Evolutionary conservation across 2,888 invertebrate species (phyloP).

Genomic region (Calameuta idolon): DNA sequence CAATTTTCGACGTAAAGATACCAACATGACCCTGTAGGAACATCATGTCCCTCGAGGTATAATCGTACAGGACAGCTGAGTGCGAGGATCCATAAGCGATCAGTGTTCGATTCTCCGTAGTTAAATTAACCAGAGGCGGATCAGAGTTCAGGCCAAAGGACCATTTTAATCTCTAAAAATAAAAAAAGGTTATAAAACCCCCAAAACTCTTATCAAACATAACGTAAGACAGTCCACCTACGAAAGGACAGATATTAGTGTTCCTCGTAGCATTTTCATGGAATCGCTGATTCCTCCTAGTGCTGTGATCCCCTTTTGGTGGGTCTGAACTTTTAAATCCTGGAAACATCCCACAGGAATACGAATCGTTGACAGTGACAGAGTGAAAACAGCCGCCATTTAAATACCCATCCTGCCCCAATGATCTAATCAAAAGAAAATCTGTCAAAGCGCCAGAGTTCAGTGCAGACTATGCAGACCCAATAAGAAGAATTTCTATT

Average conservation of each 20-base stretch:
- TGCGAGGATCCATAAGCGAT: conserved; percentile 76
- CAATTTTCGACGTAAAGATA: conserved; percentile 19
- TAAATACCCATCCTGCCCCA: background rate
- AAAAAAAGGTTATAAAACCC: background rate
- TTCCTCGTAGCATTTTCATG: background rate
- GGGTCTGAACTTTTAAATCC: background rate
- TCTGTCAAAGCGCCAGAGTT: background rate
- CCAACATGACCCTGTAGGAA: conserved; percentile 79
- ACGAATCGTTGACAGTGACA: background rate
- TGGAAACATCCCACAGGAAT: background rate
- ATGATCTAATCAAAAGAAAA: background rate
- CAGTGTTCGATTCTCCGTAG: conserved; percentile 67
- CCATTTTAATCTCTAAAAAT: conserved; percentile 72
- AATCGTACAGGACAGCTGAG: conserved; percentile 75
- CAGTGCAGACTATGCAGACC: background rate
- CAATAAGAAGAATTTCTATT: background rate
- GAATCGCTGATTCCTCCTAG: background rate
- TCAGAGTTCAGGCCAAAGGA: conserved; percentile 74
- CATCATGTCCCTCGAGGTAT: conserved; percentile 71
- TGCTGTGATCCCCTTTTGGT: background rate
- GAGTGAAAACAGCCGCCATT: background rate
- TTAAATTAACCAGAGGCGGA: conserved; percentile 73
- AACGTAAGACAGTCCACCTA: background rate
- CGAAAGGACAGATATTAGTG: conserved; percentile 7
- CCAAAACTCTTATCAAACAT: background rate